Conservation (phyloP, 2,113 vertebrate species). For the Percina caprodes region DNA sequence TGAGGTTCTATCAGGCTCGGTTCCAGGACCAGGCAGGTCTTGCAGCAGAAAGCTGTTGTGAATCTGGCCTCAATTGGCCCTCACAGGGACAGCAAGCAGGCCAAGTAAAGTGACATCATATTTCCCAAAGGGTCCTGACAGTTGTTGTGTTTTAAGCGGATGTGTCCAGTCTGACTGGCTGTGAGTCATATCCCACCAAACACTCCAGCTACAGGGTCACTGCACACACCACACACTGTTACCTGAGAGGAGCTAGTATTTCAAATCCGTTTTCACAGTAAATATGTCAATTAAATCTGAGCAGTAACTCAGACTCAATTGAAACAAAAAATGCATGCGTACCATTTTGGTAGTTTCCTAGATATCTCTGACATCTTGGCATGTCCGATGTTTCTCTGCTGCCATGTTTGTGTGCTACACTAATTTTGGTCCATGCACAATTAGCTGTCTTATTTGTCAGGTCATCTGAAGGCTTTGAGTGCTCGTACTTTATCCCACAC, state of each 20-base stretch:
- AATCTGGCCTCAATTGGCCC: conserved; percentile 29
- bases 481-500: conserved; percentile 60
- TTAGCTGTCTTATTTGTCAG: conserved; percentile 52
- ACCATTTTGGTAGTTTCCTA: conserved; percentile 6
- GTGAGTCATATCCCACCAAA: conserved; percentile 55
- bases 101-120: conserved; percentile 72
- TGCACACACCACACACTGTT: conserved; percentile 16
- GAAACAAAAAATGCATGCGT: neutral
- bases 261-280: conserved; percentile 9
- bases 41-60: conserved; percentile 30
- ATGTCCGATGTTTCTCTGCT: conserved; percentile 19
- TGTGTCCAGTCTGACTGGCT: conserved; percentile 58
- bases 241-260: conserved; percentile 36
- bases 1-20: conserved; percentile 33
- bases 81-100: conserved; percentile 20
- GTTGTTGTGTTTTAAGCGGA: conserved; percentile 74
- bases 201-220: conserved; percentile 29
- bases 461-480: conserved; percentile 48
- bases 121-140: conserved; percentile 73
- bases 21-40: conserved; percentile 21
- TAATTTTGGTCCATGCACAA: conserved; percentile 46
- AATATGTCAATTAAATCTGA: neutral
- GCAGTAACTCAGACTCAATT: neutral
- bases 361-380: neutral
- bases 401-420: neutral